Evolutionary conservation across 1,140 invertebrate species (phyloP), one percentile per base, ranked within the genome.

Genomic region (Octopus bimaculoides): DNA sequence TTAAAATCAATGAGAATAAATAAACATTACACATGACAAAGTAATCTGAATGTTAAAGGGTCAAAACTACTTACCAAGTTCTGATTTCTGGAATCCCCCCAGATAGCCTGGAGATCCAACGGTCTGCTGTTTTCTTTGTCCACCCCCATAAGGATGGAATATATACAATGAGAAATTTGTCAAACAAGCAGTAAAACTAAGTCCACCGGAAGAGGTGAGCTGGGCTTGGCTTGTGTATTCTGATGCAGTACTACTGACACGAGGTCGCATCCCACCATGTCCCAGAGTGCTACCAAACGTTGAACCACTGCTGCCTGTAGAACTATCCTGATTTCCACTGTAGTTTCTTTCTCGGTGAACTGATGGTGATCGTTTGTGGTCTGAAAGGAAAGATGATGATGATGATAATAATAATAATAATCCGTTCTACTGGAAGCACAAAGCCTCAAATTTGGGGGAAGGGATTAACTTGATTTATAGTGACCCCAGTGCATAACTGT

Each of bases 111-210:
- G 74, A 14, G 74, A 75, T 75, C 74, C 74, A 52, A 75, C 74
- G 17, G 74, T 75, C 14, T 71, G 66, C 2, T n/a, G 75, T 20
- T 88, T 85, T 53, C 85, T 85, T 78, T 87, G 86, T 14, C 84
- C 85, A 1, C 86, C 88, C 5, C 97, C 97, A 88, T 98, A 98
- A 0, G 97, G 97, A 92, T 99, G 97, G 91, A 98, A 98, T 82
- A 99, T 97, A 89, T 97, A 98, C 1, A 99, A 94, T 1, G 97
- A 98, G 89, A 99, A 99, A 89, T 99, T 96, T 0, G 96, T 95
- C 77, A 99, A 91, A 86, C 96, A 97, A 5, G 96, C 96, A 0
- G 97, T 98, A 0, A 98, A 95, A 89, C 96, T 98, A 0, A 97
- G 90, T 5, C 96, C 96, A 61, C 96, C 96, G 80, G 95, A 94